Evolutionary conservation across 2,797 vertebrate genomes (phyloP), one percentile per base, ranked within the genome.

Genomic region (Sciurus vulgaris): DNA sequence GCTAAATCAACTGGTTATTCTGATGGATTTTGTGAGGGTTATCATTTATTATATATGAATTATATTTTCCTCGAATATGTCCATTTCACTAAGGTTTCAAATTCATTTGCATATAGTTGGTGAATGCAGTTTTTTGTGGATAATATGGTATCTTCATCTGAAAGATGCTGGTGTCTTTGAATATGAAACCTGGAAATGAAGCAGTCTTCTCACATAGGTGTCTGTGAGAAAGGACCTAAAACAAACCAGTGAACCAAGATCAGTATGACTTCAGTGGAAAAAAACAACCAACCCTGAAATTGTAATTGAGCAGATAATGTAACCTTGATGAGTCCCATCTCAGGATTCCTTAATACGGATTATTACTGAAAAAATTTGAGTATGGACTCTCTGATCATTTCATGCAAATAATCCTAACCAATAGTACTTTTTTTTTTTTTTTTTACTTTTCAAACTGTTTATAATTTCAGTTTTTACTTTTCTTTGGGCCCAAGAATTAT

Each of bases 301-400:
- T 56, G 6, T 30, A 59, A 5, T 61, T 54, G 44, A 93, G 10
- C 10, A 73, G 3, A 2, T 11, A 54, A 72, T 49, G 4, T 51
- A 63, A 44, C 10, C 5, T 51, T 20, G 12, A 89, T 86, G 70
- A 14, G 2, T 73, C n/a, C 4, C 7, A 70, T 41, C 18, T 59
- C 11, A 41, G 26, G 15, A 47, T 30, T 69, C 63, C 13, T 76
- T 77, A 11, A 38, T 85, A 20, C 12, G 86, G 22, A 94, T 94
- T 94, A 85, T 89, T 69, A 33, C 61, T 84, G 81, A 94, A 87
- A 7, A n/a, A 83, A 49, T 84, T 78, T 92, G 69, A 84, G n/a
- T 70, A 13, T 49, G 33, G 33, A 1, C 2, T 35, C 2, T 82
- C 11, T 26, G 82, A 69, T 49, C 84, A 35, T 82, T 91, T 81